phyloP scores from a whole-genome alignment of 2,113 vertebrate genomes.

The Corythoichthys haematopterus region DNA sequence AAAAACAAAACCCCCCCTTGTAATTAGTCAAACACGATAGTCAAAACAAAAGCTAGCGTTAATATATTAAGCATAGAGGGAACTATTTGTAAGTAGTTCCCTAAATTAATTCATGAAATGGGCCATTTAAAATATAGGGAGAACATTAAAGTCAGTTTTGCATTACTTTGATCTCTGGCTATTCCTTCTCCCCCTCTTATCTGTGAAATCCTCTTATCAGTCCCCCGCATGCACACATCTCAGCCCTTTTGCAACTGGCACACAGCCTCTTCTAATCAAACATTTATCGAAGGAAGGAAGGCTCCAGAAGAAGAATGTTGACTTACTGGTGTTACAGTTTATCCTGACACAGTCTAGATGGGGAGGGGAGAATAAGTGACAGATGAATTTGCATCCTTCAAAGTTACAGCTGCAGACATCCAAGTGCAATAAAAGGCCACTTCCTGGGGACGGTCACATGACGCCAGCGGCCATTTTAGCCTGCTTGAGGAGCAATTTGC shows the following conservation, averaged over 20 bases:
- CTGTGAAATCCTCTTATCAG: constrained; percentile 58
- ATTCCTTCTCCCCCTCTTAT: constrained; percentile 42
- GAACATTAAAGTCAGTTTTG: constrained; percentile 41
- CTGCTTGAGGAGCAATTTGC: constrained; percentile 12
- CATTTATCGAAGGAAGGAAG: constrained; percentile 55
- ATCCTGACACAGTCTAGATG: constrained; percentile 99
- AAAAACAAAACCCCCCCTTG: not conserved
- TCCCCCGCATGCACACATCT: constrained; percentile 40
- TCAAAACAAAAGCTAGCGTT: constrained; percentile 3
- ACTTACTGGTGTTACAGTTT: constrained; percentile 99
- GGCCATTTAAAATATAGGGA: constrained; percentile 42
- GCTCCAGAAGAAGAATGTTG: constrained; percentile 91
- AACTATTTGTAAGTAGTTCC: constrained; percentile 30
- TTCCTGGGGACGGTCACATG: constrained; percentile 99
- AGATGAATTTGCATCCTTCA: constrained; percentile 99
- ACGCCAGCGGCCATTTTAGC: constrained; percentile 85
- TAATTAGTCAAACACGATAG: constrained; percentile 22
- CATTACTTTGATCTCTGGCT: constrained; percentile 62
- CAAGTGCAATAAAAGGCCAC: constrained; percentile 94
- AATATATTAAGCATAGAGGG: constrained; percentile 14
- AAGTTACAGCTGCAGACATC: constrained; percentile 99
- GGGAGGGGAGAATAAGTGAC: constrained; percentile 98
- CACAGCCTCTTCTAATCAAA: constrained; percentile 46
- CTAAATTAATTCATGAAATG: constrained; percentile 41
- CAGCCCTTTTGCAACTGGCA: constrained; percentile 35